A percentile compares a stretch with the other conserved stretches of the same genome.
Conservation (phyloP, 2,113 vertebrate species). For the Pao palembangensis region DNA sequence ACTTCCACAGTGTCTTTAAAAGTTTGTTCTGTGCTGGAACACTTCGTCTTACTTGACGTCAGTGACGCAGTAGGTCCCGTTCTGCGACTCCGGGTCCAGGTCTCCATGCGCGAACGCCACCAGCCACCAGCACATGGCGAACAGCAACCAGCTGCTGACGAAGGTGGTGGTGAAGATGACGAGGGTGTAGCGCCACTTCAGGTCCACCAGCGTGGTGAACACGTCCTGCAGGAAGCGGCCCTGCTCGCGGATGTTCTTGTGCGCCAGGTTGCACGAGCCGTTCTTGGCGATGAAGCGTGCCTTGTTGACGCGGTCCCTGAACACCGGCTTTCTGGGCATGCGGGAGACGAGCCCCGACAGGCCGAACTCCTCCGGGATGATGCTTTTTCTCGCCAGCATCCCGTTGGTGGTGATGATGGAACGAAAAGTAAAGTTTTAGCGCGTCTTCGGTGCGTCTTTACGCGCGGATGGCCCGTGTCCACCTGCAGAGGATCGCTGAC, state of each 20-base stretch:
- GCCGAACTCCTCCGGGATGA: conserved; percentile 96
- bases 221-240: conserved; percentile 96
- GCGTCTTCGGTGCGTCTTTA: conserved; percentile 36
- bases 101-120: conserved; percentile 95
- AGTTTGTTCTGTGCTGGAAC: neutral
- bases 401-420: neutral
- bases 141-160: conserved; percentile 97
- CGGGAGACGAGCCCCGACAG: conserved; percentile 88
- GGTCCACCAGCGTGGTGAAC: conserved; percentile 96
- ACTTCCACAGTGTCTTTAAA: no score
- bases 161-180: conserved; percentile 99
- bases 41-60: conserved; percentile 83
- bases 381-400: conserved; percentile 96
- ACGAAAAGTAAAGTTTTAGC: neutral
- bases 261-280: conserved; percentile 95
- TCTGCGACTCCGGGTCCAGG: conserved; percentile 67
- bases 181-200: conserved; percentile 96
- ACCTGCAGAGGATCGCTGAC: neutral
- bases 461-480: conserved; percentile 26
- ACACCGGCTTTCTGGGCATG: conserved; percentile 88
- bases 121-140: conserved; percentile 98
- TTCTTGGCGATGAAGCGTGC: conserved; percentile 98
- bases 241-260: conserved; percentile 98
- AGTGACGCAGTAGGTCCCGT: conserved; percentile 78
- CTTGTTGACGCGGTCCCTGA: conserved; percentile 87